Evolutionary conservation across 2,797 vertebrate genomes (phyloP), one percentile per base, ranked within the genome.

Genomic region (Steatocranus sp.): DNA sequence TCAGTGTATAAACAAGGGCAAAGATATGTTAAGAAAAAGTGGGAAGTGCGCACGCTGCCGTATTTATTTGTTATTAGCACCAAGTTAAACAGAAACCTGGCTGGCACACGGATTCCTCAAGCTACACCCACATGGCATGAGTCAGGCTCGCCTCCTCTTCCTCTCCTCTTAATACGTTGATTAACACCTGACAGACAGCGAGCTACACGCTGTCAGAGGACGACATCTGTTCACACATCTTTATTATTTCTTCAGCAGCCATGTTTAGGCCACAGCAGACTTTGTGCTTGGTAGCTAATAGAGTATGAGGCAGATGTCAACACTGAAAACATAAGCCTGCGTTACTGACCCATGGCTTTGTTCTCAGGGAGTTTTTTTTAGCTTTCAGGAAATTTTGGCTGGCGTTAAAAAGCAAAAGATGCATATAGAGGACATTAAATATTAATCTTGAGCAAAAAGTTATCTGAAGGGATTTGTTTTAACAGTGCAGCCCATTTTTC

Each of bases 121-220:
- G 81, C 82, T 80, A 75, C 83, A 79, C 83, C 86, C 88, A 89
- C 92, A 76, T 78, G 38, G 80, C 80, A 18, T 79, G 85, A 87
- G 86, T 88, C 92, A 91, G 84, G 27, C 79, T 61, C 20, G 78
- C 84, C 83, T 90, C 76, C 14, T 78, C 81, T 86, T 82, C 78
- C 83, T 83, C 83, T 81, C 53, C 80, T 82, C 58, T 87, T 88
- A 88, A 86, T 81, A 82, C 87, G 83, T 90, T 93, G 92, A 94
- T 95, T 93, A 95, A 93, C 90, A 94, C 88, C 90, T 94, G 92
- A 93, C 92, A 94, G 91, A 92, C 84, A 86, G 51, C 51, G 81
- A 88, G 79, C 86, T 75, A 76, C 84, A 91, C 56, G 25, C 80
- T 81, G 87, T 91, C 92, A 92, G 78, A 87, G 54, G 80, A 86